Evolutionary conservation across 1,140 invertebrate species (phyloP), one percentile per base, ranked within the genome.

Genomic region (Hirudo medicinalis): DNA sequence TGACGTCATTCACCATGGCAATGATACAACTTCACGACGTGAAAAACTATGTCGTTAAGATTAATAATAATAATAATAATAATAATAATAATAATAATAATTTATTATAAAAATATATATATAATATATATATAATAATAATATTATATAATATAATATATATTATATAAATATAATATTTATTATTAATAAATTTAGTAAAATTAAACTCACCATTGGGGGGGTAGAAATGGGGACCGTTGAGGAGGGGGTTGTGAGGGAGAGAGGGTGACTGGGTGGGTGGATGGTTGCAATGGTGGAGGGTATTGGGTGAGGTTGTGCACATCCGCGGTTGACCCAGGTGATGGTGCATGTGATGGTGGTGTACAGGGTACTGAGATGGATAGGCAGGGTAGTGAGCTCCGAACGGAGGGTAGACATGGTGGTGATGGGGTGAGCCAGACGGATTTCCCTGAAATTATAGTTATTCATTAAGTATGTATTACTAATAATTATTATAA

Each of bases 361-460:
- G 78, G 63, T 78, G 79, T 69, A 74, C 68, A 29, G 75, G 69
- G 25, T 72, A 74, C 53, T 77, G 77, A 20, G 75, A 74, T 17
- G 76, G 76, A 53, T 76, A 76, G 55, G 75, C 74, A 53, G 76
- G 71, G 71, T 78, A 79, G 36, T 75, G 77, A 53, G 76, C 76
- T 60, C 77, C 76, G 67, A 76, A 79, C 15, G 74, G 73, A 15
- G 73, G 74, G 36, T 72, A 72, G 76, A 79, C 79, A 75, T 79
- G 77, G 68, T 78, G 79, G 11, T 49, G 43, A 49, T 49, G 43
- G 29, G 76, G 74, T 66, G 75, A 75, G 68, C 75, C 78, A 74
- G 78, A 79, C 74, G 80, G 80, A 72, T 79, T 79, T 25, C 78
- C 79, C 79, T 80, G 77, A 32, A 78, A 78, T 67, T 49, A 8